Evolutionary conservation across 2,113 vertebrate genomes (phyloP).

Genomic region (Cryptotis parvus): DNA sequence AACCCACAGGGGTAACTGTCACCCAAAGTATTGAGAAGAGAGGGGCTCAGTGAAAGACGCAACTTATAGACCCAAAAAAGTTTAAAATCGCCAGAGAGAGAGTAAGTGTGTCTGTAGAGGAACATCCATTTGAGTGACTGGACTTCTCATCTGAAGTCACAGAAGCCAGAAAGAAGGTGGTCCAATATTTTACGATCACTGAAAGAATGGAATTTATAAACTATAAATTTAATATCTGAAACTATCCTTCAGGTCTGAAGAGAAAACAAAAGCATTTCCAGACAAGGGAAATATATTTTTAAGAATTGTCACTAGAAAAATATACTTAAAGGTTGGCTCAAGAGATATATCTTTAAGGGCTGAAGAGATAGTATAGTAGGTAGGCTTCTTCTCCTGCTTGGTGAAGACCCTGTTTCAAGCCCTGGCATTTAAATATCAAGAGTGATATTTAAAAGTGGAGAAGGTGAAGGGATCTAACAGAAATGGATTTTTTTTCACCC

Average conservation of each 20-base stretch:
- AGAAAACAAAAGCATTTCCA: neutral
- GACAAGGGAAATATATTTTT: neutral
- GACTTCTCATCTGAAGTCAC: neutral
- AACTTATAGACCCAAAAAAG: neutral
- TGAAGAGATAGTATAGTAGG: neutral
- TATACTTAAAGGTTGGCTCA: neutral
- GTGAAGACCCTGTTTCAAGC: no score
- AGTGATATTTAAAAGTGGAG: neutral
- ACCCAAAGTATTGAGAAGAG: neutral
- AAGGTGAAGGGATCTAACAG: neutral
- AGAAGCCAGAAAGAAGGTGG: neutral
- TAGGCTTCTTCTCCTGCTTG: no score
- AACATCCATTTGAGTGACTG: neutral
- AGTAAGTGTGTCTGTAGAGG: neutral
- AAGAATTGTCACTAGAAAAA: neutral
- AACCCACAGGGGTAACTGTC: neutral
- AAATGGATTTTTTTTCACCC: neutral
- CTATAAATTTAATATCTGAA: constrained; percentile 19
- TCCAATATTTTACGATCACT: neutral
- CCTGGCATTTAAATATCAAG: no score
- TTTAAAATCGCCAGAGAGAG: neutral
- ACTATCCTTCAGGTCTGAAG: constrained; percentile 2
- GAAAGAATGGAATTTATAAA: constrained; percentile 3
- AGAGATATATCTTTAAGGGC: neutral
- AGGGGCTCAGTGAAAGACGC: neutral